These are phyloP conservation scores for Yasuhikotakia modesta DNA, from an alignment of 2,797 vertebrate species.

Conservation along the genomic window DNA sequence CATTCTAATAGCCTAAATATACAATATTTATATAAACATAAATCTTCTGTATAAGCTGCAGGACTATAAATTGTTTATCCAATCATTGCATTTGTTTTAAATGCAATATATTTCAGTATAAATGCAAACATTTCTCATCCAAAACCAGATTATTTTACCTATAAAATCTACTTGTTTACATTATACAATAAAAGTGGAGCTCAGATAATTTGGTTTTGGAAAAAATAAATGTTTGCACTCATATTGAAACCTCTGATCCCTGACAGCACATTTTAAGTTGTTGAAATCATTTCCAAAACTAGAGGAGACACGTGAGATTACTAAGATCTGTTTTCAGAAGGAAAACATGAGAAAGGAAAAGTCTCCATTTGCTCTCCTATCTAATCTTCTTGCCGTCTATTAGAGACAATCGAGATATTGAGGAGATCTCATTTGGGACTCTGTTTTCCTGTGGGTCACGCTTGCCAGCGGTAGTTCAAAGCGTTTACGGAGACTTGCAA, in stretches of 20 bases:
- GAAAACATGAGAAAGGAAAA: neutral
- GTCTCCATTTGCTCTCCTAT: neutral
- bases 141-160: no score
- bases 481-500: constrained; percentile 21
- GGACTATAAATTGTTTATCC: no score
- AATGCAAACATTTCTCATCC: no score
- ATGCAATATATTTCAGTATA: no score
- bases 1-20: no score
- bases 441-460: constrained; percentile 1
- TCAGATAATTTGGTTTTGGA: neutral
- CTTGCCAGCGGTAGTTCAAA: constrained; percentile 48
- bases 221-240: neutral
- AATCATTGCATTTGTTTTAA: no score
- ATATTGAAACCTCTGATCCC: neutral
- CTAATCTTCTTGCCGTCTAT: neutral
- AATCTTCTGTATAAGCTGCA: no score
- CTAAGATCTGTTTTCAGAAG: neutral
- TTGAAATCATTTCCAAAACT: neutral
- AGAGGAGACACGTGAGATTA: neutral
- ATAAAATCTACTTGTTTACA: no score
- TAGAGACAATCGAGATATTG: neutral
- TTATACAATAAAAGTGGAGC: neutral
- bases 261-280: neutral
- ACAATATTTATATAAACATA: no score
- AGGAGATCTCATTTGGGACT: neutral